These are phyloP conservation scores for Clistopyga incitator DNA, from an alignment of 2,888 invertebrate species.

Conservation along the genomic window DNA sequence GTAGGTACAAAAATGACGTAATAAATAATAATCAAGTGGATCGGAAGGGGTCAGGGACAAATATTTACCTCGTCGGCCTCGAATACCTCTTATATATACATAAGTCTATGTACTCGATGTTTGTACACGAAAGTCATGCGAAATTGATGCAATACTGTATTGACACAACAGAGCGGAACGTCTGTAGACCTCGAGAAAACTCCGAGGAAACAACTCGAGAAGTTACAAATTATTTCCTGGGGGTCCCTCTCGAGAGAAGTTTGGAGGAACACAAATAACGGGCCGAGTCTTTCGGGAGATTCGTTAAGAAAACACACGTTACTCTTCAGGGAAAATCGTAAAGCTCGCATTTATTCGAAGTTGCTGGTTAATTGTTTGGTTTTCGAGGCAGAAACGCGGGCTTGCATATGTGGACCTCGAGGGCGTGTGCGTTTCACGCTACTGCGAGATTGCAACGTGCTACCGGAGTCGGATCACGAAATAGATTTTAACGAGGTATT, in stretches of 20 bases:
- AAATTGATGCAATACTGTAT: conserved; percentile 38
- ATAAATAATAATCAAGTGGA: background rate
- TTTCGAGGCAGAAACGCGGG: background rate
- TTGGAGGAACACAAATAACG: conserved; percentile 13
- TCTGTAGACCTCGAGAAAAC: conserved; percentile 14
- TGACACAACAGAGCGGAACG: conserved; percentile 18
- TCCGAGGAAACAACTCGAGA: conserved; percentile 5
- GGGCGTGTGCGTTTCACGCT: background rate
- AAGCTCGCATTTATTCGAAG: background rate
- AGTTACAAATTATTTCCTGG: conserved; percentile 8
- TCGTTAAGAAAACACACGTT: conserved; percentile 12
- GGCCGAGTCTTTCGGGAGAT: background rate
- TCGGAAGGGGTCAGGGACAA: background rate
- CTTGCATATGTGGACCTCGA: background rate
- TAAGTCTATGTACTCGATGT: background rate
- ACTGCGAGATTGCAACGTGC: background rate
- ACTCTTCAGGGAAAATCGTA: background rate
- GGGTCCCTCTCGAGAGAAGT: background rate
- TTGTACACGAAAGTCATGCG: conserved; percentile 31
- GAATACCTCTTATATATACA: background rate
- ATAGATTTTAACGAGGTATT: conserved; percentile 46
- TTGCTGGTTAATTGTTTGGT: conserved; percentile 14
- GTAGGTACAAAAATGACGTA: too few relatives aligned
- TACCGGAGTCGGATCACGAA: conserved; percentile 36
- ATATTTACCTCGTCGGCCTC: background rate